These are phyloP conservation scores for Murina feae DNA, from an alignment of 2,113 vertebrate species.

Conservation along the genomic window DNA sequence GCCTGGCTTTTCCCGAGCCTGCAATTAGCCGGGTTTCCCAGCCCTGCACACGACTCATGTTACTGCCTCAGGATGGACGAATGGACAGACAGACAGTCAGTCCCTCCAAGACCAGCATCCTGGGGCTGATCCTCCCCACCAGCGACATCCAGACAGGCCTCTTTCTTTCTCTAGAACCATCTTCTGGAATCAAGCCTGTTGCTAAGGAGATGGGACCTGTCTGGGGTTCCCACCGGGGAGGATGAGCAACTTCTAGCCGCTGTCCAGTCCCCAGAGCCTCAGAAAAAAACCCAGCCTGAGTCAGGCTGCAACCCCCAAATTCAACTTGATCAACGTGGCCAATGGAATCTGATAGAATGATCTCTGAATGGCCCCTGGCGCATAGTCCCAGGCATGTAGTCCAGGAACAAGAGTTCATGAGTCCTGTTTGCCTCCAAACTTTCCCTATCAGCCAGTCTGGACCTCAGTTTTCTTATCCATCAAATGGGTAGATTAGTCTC, in stretches of 20 bases:
- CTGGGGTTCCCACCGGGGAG: background rate
- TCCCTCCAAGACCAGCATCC: fast-evolving
- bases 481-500: background rate
- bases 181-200: background rate
- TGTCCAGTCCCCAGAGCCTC: background rate
- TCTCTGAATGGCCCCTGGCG: background rate
- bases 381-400: fast-evolving
- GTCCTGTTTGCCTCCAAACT: background rate
- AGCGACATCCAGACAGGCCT: fast-evolving
- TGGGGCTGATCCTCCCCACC: too few relatives aligned
- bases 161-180: background rate
- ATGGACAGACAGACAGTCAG: background rate
- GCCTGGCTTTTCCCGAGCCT: constrained; percentile 7
- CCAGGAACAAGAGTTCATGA: background rate
- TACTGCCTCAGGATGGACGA: background rate
- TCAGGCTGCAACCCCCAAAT: background rate
- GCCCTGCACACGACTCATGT: constrained; percentile 54
- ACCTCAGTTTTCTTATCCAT: background rate
- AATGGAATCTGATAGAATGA: background rate
- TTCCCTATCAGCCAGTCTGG: background rate
- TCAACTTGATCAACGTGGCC: background rate
- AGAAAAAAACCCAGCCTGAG: background rate
- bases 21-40: constrained; percentile 40
- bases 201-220: background rate
- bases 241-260: background rate